Conservation (phyloP, 2,113 vertebrate genomes). For the Melanerpes formicivorus region DNA sequence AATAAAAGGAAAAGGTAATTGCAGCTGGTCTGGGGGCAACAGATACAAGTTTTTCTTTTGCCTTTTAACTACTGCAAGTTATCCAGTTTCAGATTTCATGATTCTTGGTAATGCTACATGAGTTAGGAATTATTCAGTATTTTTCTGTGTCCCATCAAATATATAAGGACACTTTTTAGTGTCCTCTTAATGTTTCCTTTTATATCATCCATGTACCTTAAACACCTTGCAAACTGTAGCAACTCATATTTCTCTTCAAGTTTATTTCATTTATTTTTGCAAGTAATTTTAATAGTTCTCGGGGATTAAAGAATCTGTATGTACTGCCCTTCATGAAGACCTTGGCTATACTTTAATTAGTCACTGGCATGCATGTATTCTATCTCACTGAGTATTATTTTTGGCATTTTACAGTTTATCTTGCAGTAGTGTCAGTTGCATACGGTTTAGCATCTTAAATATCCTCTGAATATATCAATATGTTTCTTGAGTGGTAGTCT, state of each 20-base stretch:
- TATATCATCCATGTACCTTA: neutral
- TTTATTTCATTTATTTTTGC: neutral
- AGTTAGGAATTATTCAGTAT: neutral
- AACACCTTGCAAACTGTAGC: neutral
- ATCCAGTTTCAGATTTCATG: neutral
- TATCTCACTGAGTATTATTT: neutral
- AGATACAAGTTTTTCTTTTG: neutral
- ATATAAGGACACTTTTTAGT: neutral
- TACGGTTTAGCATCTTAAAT: neutral
- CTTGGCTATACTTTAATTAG: neutral
- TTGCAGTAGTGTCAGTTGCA: neutral
- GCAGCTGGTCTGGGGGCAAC: neutral
- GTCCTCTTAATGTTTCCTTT: neutral
- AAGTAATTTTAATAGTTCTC: neutral
- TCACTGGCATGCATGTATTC: neutral
- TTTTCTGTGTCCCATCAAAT: neutral
- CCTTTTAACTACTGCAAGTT: neutral
- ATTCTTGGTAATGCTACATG: neutral
- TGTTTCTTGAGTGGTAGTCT: neutral
- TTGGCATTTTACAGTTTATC: neutral
- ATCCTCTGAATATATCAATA: neutral
- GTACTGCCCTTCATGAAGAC: neutral
- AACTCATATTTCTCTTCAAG: neutral
- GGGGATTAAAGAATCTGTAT: neutral
- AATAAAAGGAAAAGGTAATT: neutral